Evolutionary conservation across 1,140 invertebrate genomes (phyloP).

Genomic region (Drosophila orosa): DNA sequence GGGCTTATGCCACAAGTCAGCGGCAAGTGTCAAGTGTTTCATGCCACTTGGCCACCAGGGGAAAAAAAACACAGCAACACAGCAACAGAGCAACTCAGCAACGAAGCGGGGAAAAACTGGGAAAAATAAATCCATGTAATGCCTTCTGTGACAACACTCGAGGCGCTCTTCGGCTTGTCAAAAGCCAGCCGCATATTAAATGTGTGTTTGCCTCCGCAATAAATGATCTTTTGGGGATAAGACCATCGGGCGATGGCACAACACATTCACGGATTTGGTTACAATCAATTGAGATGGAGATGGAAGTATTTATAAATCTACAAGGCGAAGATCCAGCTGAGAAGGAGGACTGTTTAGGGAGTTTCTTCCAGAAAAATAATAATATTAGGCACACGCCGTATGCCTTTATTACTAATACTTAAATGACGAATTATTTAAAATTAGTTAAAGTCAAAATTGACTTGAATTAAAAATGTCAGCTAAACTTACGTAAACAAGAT

Average conservation of each 20-base stretch:
- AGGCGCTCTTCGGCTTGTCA: conserved; percentile 68
- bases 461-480: background rate
- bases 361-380: background rate
- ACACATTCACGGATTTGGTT: conserved; percentile 27
- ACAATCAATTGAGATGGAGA: conserved; percentile 16
- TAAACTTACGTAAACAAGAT: too few species aligned
- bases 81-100: conserved; percentile 6
- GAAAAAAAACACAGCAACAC: conserved; percentile 1
- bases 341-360: background rate
- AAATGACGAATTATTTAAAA: background rate
- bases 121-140: conserved; percentile 66
- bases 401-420: background rate
- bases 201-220: conserved; percentile 43
- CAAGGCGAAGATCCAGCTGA: background rate
- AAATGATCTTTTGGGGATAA: conserved; percentile 51
- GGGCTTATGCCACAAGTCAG: conserved; percentile 74
- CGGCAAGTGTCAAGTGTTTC: conserved; percentile 79
- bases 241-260: conserved; percentile 19
- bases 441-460: background rate
- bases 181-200: conserved; percentile 52
- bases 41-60: conserved; percentile 66
- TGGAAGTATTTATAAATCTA: conserved; percentile 16
- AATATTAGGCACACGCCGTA: background rate
- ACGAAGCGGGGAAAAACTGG: conserved; percentile 5
- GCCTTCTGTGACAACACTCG: conserved; percentile 74